These are phyloP conservation scores for Puma concolor DNA, from an alignment of 2,113 vertebrate genomes.

Conservation along the genomic window DNA sequence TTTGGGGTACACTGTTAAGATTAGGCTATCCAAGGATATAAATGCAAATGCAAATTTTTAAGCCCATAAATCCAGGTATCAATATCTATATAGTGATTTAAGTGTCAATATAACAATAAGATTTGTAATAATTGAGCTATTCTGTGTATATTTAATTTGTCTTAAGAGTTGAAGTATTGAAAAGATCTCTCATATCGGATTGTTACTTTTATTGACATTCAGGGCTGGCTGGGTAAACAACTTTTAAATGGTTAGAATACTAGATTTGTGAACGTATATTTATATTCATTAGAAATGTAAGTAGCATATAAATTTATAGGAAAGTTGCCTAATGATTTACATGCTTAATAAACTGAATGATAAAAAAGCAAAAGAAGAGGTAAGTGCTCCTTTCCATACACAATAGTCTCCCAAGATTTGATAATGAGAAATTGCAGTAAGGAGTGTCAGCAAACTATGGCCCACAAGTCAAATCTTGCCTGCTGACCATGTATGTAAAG, in stretches of 20 bases:
- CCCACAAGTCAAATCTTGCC: background rate
- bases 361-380: background rate
- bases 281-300: background rate
- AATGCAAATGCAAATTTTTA: background rate
- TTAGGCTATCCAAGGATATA: background rate
- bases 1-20: background rate
- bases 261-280: background rate
- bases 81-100: background rate
- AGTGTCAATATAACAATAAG: background rate
- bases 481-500: background rate
- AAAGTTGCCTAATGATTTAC: background rate
- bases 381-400: background rate
- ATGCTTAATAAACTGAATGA: background rate
- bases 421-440: background rate
- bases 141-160: background rate
- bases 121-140: background rate
- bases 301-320: background rate
- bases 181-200: background rate
- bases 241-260: background rate
- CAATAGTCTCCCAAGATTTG: background rate
- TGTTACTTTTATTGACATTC: conserved; percentile 2
- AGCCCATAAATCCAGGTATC: background rate
- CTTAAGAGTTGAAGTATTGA: background rate
- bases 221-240: background rate
- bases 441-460: background rate